Evolutionary conservation across 2,888 invertebrate genomes (phyloP).

Genomic region (Oegoconia quadripuncta): DNA sequence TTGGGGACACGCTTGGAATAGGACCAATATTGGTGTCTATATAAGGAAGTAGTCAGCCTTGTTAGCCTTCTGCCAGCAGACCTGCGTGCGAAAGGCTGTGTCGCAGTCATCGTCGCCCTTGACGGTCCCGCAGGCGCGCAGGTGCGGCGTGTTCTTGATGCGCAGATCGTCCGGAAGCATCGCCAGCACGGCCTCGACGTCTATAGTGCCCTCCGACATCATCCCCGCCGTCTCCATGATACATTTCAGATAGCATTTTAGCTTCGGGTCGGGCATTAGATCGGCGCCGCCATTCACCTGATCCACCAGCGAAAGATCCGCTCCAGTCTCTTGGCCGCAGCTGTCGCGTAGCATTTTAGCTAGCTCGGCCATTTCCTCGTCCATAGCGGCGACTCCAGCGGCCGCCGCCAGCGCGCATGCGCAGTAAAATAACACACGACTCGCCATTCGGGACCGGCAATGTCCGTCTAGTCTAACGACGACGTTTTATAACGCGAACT

Average conservation of each 20-base stretch:
- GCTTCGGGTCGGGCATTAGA: constrained; percentile 44
- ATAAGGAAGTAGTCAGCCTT: constrained; percentile 57
- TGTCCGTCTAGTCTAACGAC: no score
- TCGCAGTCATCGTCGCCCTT: constrained; percentile 62
- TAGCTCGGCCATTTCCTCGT: constrained; percentile 63
- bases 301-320: constrained; percentile 45
- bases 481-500: no score
- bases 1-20: not conserved
- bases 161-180: constrained; percentile 52
- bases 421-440: no score
- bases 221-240: constrained; percentile 69
- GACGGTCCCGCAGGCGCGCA: constrained; percentile 54
- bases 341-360: constrained; percentile 57
- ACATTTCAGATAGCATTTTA: constrained; percentile 69
- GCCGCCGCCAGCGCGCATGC: constrained; percentile 13
- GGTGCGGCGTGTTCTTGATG: constrained; percentile 32
- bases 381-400: constrained; percentile 27
- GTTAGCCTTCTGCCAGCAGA: constrained; percentile 62
- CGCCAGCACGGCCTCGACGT: constrained; percentile 59
- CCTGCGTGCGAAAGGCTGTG: constrained; percentile 59
- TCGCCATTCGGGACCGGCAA: no score
- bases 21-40: constrained; percentile 22
- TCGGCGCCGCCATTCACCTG: constrained; percentile 53
- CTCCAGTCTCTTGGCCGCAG: constrained; percentile 57
- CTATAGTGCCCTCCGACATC: constrained; percentile 55